phyloP scores from a whole-genome alignment of 2,888 invertebrate species.

The Oxytorus armatus region DNA sequence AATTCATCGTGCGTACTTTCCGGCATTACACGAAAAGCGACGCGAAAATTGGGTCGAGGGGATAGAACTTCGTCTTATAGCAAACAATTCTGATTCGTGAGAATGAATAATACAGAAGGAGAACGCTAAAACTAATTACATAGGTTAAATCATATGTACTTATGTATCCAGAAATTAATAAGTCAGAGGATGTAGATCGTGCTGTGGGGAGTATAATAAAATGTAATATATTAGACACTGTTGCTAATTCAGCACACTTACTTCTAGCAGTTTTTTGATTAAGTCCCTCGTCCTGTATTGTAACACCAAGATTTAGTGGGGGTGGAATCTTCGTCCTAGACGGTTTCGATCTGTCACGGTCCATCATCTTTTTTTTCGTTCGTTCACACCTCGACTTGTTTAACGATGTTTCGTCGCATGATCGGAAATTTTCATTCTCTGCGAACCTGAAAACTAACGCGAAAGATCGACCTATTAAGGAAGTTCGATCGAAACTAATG shows the following conservation, averaged over 20 bases:
- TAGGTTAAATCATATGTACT: neutral
- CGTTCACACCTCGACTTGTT: slow-evolving; percentile 24
- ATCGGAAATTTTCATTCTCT: slow-evolving; percentile 1
- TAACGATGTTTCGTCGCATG: slow-evolving; percentile 1
- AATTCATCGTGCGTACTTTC: slow-evolving; percentile 22
- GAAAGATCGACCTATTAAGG: neutral
- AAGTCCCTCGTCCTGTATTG: slow-evolving; percentile 77
- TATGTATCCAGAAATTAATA: slow-evolving; percentile 1
- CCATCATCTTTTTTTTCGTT: slow-evolving; percentile 70
- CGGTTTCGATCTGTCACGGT: slow-evolving; percentile 74
- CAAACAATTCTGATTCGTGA: slow-evolving; percentile 30
- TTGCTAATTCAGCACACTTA: slow-evolving; percentile 74
- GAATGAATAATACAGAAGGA: neutral
- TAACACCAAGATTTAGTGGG: slow-evolving; percentile 76
- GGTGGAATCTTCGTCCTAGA: slow-evolving; percentile 76
- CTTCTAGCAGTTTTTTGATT: slow-evolving; percentile 81
- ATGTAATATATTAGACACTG: neutral
- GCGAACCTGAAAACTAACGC: slow-evolving; percentile 1
- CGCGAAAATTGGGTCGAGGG: neutral
- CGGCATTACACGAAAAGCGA: slow-evolving; percentile 6
- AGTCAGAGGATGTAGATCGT: neutral
- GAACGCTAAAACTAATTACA: neutral
- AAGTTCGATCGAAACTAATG: too few relatives aligned
- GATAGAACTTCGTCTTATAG: neutral
- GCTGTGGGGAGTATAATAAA: slow-evolving; percentile 1